Base-by-base conservation (phyloP, 92 coral and sea anemone species). In the Hydrozoanthus gracilis region DNA sequence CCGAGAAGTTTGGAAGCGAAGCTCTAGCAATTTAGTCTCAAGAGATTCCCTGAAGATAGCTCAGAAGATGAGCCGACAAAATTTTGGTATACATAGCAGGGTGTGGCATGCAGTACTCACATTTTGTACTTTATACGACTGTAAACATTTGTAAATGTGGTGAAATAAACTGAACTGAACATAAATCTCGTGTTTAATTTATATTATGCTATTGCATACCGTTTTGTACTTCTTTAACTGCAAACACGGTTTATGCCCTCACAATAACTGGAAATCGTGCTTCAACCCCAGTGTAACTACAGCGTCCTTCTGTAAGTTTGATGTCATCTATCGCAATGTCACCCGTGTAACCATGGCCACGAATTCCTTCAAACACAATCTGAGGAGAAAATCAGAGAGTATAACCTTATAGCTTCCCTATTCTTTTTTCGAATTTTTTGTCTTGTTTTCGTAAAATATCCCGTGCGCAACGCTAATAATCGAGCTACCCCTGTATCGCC, bases 321-420 rank as follows among this genome's bases (percentile, higher is more conserved):
- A 79, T 18, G 14, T 79, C 84, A 46, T 79, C 84, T 8, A 79
- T 64, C 3, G 84, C 84, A 12, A 62, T 79, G 35, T 79, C 84
- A 1, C 84, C 84, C 5, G 84, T 79, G 84, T 79, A 79, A 3
- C 84, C 84, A 48, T 79, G 73, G 17, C 84, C 84, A 50, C 84
- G 84, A 46, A 64, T 64, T 10, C 84, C 84, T 51, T 79, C 84
- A 18, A 79, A 79, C 60, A 79, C 84, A 17, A 79, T 44, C 84
- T 79, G 12, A 18, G 20, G 35, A 8, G 45, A 67, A 67, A 12
- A 12, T 18, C 46, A 8, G 20, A 20, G 11, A 20, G 46, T 12
- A 17, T 18, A 67, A 20, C 35, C 39, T 27, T 27, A 27, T 27
- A 27, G 39, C 39, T 27, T 27, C 39, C 39, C 39, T 27, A 27